Base-by-base conservation (phyloP, 2,797 vertebrate species). In the Peromyscus nudipes region DNA sequence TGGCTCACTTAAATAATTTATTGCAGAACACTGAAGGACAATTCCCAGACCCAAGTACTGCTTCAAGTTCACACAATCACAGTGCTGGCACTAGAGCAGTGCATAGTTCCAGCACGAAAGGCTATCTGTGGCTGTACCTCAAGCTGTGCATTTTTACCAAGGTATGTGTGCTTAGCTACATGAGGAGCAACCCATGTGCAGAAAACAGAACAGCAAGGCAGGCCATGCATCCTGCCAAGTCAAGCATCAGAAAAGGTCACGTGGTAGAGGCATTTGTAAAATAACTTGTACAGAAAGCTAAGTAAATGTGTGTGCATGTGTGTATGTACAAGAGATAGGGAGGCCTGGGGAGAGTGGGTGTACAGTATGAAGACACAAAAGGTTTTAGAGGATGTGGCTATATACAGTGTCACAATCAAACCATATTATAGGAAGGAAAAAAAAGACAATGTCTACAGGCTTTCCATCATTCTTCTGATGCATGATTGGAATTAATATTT, bases 1-100 rank as follows among this genome's bases (percentile, higher is more conserved):
- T 69, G 84, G 94, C 95, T 96, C 96, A 85, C 93, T 92, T 97
- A 95, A 96, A 96, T 94, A 94, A 97, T 96, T 94, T 87, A 96
- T 93, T 60, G 55, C 92, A 81, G 94, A 96, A 96, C 81, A 95
- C 96, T 98, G 92, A 95, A 97, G 96, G 97, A 96, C 92, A 71
- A 57, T 83, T 83, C 93, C 95, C 73, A 96, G 86, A 60, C 57
- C 76, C 82, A 73, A 96, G 97, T 34, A 84, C 40, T 65, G 91
- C 60, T 94, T 94, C 92, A 79, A 86, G 96, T 83, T 96, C 86
- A 52, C 21, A 21, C 60, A 77, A 95, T 90, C 62, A 16, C 77
- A 21, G 21, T 9, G 25, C 69, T 43, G 52, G 91, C 86, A 23
- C 57, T 46, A 46, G 52, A 80, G 55, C 62, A 9, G 25, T 29